Evolutionary conservation across 1,140 invertebrate species (phyloP).

Genomic region (Nebria ingens): DNA sequence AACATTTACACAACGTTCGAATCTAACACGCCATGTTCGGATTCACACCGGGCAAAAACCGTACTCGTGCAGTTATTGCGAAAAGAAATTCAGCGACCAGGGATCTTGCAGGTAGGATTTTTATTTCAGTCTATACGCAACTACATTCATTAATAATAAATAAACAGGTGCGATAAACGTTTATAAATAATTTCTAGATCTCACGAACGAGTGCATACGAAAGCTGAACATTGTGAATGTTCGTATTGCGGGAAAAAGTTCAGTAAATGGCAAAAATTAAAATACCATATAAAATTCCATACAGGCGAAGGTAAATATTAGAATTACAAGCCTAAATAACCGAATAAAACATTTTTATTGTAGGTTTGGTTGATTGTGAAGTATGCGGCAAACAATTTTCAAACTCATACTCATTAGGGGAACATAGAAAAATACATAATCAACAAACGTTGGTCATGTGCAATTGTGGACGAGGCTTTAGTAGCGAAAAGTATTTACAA

Average conservation of each 20-base stretch:
- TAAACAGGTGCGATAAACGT: background rate
- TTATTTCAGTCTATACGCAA: background rate
- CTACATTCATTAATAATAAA: background rate
- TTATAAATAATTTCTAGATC: conserved; percentile 13
- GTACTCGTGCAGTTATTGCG: conserved; percentile 30
- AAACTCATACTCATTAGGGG: conserved; percentile 18
- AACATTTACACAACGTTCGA: conserved; percentile 22
- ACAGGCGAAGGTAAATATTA: conserved; percentile 24
- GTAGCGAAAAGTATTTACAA: conserved; percentile 22
- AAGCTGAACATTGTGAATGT: conserved; percentile 26
- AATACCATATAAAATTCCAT: conserved; percentile 29
- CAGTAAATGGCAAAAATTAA: conserved; percentile 24
- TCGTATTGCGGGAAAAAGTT: conserved; percentile 28
- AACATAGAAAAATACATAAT: conserved; percentile 23
- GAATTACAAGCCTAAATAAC: background rate
- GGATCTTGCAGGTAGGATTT: conserved; percentile 26
- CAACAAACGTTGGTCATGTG: conserved; percentile 21
- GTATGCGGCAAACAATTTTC: conserved; percentile 26
- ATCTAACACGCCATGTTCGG: conserved; percentile 26
- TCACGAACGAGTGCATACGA: conserved; percentile 33
- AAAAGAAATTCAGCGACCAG: conserved; percentile 31
- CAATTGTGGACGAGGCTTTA: conserved; percentile 24
- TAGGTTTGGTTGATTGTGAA: conserved; percentile 23
- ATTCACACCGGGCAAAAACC: conserved; percentile 30
- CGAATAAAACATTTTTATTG: background rate